These are phyloP conservation scores for Metridium senile DNA, from an alignment of 92 coral and sea anemone genomes.

Conservation along the genomic window DNA sequence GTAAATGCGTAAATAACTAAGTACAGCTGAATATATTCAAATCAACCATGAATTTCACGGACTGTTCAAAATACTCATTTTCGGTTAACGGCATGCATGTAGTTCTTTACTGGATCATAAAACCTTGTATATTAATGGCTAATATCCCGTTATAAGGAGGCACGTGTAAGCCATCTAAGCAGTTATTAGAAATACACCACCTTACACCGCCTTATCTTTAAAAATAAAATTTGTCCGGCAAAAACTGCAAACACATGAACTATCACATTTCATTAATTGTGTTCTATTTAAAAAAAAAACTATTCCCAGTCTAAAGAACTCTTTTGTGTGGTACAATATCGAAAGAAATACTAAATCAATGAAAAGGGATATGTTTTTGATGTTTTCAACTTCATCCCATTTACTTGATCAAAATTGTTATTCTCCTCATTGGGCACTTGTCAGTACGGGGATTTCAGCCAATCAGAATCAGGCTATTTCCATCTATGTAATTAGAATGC, in stretches of 20 bases:
- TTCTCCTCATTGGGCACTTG: conserved; percentile 74
- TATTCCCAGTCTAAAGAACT: too few species aligned
- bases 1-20: conserved; percentile 9
- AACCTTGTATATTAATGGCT: too few species aligned
- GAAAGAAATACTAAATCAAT: not conserved
- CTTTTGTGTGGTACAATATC: too few species aligned
- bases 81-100: too few species aligned
- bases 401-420: conserved; percentile 39
- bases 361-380: not conserved
- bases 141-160: not conserved
- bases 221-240: too few species aligned
- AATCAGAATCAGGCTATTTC: conserved; percentile 71
- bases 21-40: conserved; percentile 2
- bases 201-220: too few species aligned
- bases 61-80: not conserved
- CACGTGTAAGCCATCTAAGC: conserved; percentile 1
- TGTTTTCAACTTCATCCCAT: not conserved
- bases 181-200: too few species aligned
- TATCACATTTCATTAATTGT: too few species aligned
- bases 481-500: conserved; percentile 91
- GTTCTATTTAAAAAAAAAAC: too few species aligned
- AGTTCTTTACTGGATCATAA: too few species aligned
- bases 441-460: conserved; percentile 63
- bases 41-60: not conserved
- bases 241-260: too few species aligned